phyloP scores from a whole-genome alignment of 2,113 vertebrate genomes.

The Cyanocitta stelleri region DNA sequence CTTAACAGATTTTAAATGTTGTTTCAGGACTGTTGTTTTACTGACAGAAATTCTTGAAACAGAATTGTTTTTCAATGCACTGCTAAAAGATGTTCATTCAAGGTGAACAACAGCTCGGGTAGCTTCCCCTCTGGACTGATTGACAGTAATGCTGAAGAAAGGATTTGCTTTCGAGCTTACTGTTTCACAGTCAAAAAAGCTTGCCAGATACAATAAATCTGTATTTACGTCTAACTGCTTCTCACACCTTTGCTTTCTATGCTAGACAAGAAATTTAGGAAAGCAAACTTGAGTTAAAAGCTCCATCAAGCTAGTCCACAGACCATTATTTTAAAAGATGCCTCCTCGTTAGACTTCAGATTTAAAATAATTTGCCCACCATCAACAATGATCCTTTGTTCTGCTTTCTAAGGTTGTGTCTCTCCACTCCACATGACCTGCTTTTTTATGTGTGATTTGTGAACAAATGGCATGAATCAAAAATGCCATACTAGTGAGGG shows the following conservation, averaged over 20 bases:
- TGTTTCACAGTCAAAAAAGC: constrained; percentile 1
- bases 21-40: background rate
- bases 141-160: constrained; percentile 19
- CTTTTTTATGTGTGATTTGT: background rate
- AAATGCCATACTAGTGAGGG: background rate
- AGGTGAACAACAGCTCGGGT: background rate
- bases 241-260: background rate
- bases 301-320: background rate
- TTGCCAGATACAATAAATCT: constrained; percentile 5
- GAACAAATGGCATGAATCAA: background rate
- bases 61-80: background rate
- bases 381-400: background rate
- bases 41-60: background rate
- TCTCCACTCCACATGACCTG: background rate
- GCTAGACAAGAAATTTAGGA: background rate
- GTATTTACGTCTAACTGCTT: background rate
- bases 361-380: background rate
- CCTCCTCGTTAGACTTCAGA: background rate
- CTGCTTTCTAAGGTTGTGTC: background rate
- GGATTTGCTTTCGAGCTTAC: background rate
- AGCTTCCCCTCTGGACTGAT: constrained; percentile 2
- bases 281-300: background rate
- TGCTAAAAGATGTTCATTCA: background rate
- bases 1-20: background rate
- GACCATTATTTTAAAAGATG: background rate